phyloP scores from a whole-genome alignment of 2,797 vertebrate genomes.

The Sebastes glaucus region DNA sequence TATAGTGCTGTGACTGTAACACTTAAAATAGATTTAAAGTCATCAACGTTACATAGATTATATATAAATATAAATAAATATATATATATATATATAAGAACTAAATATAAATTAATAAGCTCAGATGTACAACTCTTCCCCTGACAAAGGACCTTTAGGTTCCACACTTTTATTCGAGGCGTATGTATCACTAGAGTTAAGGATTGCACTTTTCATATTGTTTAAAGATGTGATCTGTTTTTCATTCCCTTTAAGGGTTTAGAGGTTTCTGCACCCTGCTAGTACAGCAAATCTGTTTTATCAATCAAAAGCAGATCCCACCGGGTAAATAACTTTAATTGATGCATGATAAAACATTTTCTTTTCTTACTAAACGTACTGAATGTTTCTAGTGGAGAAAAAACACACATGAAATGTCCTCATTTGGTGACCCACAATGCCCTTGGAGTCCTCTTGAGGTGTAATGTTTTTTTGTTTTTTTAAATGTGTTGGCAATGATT shows the following conservation, averaged over 20 bases:
- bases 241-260: slow-evolving; percentile 53
- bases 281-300: slow-evolving; percentile 31
- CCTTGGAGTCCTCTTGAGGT: slow-evolving; percentile 50
- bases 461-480: slow-evolving; percentile 31
- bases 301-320: slow-evolving; percentile 51
- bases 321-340: slow-evolving; percentile 43
- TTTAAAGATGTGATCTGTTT: slow-evolving; percentile 64
- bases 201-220: slow-evolving; percentile 81
- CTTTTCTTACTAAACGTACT: slow-evolving; percentile 64
- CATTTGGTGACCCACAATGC: slow-evolving; percentile 51
- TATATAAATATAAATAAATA: slow-evolving; percentile 58
- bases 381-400: slow-evolving; percentile 73
- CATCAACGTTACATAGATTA: slow-evolving; percentile 79
- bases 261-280: slow-evolving; percentile 19
- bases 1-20: slow-evolving; percentile 75
- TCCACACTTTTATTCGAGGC: slow-evolving; percentile 66
- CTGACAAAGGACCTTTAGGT: slow-evolving; percentile 72
- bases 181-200: slow-evolving; percentile 75
- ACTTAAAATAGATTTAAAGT: slow-evolving; percentile 73
- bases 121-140: slow-evolving; percentile 66
- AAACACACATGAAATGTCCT: slow-evolving; percentile 50
- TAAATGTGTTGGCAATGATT: slow-evolving; percentile 56
- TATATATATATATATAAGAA: slow-evolving; percentile 68
- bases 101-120: slow-evolving; percentile 73
- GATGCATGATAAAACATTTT: slow-evolving; percentile 66